Evolutionary conservation across 2,888 invertebrate species (phyloP), one percentile per base, ranked within the genome.

Genomic region (Mesorhabditis sp.): DNA sequence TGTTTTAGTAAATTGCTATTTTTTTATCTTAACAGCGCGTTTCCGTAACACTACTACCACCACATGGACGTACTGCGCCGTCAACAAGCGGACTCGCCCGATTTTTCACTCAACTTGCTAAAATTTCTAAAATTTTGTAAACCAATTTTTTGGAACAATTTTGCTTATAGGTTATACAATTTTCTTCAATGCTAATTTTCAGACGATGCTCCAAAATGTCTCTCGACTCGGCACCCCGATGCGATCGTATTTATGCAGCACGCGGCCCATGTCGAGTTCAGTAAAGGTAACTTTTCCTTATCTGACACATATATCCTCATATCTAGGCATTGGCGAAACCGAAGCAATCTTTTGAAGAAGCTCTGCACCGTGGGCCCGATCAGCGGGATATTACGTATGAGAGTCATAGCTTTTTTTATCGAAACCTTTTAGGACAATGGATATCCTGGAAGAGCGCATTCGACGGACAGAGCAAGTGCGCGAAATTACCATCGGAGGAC

Each of bases 371-470:
- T 66, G 66, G 63, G 2, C 67, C 70, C 41, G 77, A 73, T 64
- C 74, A 77, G 61, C 58, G 77, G 65, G 79, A 79, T 70, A 67
- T 79, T 42, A 79, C 76, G 79, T 79, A 67, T 68, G 74, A 15
- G 61, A 64, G 50, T 13, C 7, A 13, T 63, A 28, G 28, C 43
- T 28, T 28, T 28, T 28, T 28, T 28, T 2, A 28, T n/a, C 1
- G 2, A n/a, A 7, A 43, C 13, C n/a, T 65, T 15, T 45, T 43
- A 81, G 81, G 13, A 72, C 79, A 15, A 75, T 80, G 76, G 81
- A 81, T 67, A 69, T 81, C 10, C 58, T 81, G 58, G 80, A 81
- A 65, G 78, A 79, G 66, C 70, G 76, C 7, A 74, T 76, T 65
- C 73, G 76, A 45, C 68, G 70, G 4, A 67, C 66, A 41, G 72